phyloP scores from a whole-genome alignment of 2,888 invertebrate genomes.

The Aricia artaxerxes region DNA sequence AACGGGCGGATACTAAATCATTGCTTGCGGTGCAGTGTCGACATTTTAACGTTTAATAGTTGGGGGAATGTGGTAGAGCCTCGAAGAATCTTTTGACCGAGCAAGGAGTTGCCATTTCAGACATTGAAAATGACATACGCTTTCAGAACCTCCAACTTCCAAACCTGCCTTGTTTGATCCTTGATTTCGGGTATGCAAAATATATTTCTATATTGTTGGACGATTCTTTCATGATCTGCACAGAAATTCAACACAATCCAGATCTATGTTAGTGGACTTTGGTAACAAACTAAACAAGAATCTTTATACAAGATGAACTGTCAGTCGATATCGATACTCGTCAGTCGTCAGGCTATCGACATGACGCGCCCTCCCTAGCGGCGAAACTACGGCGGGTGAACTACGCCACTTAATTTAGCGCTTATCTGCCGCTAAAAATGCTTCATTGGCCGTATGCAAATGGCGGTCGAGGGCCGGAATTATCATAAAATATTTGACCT shows the following conservation, averaged over 20 bases:
- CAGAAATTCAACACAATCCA: too few species aligned
- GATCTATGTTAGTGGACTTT: too few species aligned
- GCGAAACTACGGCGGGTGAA: conserved; percentile 32
- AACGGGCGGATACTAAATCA: background rate
- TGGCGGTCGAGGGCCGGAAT: conserved; percentile 45
- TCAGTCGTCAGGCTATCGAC: background rate
- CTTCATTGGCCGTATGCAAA: conserved; percentile 48
- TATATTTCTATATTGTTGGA: too few species aligned
- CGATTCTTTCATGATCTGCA: too few species aligned
- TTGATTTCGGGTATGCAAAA: background rate
- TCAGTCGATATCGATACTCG: background rate
- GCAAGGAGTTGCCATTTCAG: background rate
- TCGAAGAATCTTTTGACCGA: background rate
- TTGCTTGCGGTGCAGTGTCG: background rate
- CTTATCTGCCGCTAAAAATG: conserved; percentile 48
- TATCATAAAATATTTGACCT: conserved; percentile 48
- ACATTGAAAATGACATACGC: background rate
- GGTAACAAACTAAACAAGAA: too few species aligned
- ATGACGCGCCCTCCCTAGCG: conserved; percentile 9
- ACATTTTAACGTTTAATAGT: background rate
- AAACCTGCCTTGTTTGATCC: background rate
- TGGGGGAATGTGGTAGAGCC: too few species aligned
- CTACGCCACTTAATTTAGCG: conserved; percentile 46
- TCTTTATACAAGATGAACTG: background rate
- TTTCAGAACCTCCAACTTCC: background rate